Base-by-base conservation (phyloP, 1,140 invertebrate species). In the Trypoxylus dichotomus region DNA sequence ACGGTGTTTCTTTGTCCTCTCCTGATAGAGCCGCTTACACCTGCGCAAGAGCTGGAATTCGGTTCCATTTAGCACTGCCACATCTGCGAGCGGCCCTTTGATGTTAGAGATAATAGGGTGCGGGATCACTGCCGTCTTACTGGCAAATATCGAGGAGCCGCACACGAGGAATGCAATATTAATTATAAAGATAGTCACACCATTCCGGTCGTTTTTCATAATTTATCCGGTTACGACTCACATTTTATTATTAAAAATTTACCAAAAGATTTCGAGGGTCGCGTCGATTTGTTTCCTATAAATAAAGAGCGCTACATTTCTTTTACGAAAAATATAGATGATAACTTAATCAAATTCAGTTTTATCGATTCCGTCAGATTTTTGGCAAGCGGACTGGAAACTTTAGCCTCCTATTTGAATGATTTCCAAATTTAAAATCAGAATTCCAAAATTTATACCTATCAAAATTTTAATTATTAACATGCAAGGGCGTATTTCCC, bases 301-400 rank as follows among this genome's bases (percentile, higher is more conserved):
- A 82, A 80, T 77, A 82, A 81, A 76, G 80, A 83, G 72, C 78
- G 74, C 54, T 82, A 82, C 74, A 82, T 82, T 37, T 76, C 81
- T n/a, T 77, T 82, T 25, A 81, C 79, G 0, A 82, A 82, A 79
- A 54, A 42, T 37, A 71, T 83, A n/a, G 43, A 27, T 29, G 72
- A 25, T 1, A 21, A 71, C 24, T 10, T 5, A 29, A 81, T 37
- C 32, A 78, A 27, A 79, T 82, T 5, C 24, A 77, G 76, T 83
- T 84, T 58, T 80, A n/a, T 84, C 1, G 82, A 83, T 76, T 83
- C 80, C 10, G 82, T 80, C 78, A 13, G 80, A 37, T 83, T 83
- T 41, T 80, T 81, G 79, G 21, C 77, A 19, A 75, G 29, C 21
- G 78, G 76, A 15, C 47, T 83, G 19, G 80, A 83, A 0, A 80